Evolutionary conservation across 2,113 vertebrate genomes (phyloP).

Genomic region (Pongo pygmaeus): DNA sequence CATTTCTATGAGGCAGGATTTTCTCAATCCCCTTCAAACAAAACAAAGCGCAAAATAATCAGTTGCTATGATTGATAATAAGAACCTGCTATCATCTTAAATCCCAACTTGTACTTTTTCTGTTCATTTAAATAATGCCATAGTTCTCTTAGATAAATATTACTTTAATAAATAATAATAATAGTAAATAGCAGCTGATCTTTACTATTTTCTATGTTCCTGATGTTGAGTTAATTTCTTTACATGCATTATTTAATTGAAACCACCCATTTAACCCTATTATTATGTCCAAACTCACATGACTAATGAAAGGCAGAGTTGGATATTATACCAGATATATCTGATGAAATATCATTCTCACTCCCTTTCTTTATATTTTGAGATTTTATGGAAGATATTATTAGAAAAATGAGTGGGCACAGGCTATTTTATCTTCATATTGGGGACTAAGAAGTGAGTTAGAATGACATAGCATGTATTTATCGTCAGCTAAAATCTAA

Average conservation of each 20-base stretch:
- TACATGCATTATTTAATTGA: background rate
- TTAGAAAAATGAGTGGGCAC: background rate
- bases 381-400: conserved; percentile 17
- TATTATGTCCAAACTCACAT: background rate
- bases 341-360: background rate
- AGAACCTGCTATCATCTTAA: background rate
- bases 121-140: background rate
- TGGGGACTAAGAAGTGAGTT: background rate
- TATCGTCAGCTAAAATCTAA: background rate
- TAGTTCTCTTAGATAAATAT: background rate
- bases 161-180: conserved; percentile 51
- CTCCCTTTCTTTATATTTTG: background rate
- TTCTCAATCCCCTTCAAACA: conserved; percentile 26
- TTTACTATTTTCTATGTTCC: background rate
- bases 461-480: background rate
- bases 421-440: background rate
- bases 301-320: conserved; percentile 3
- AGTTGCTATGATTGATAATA: conserved; percentile 2
- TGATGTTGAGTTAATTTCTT: conserved; percentile 15
- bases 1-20: background rate
- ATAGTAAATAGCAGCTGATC: background rate
- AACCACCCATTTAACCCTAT: background rate
- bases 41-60: conserved; percentile 37
- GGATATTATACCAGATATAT: background rate
- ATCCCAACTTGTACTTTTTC: background rate